Evolutionary conservation across 2,888 invertebrate genomes (phyloP).

Genomic region (Hirtodrosophila histrioides): DNA sequence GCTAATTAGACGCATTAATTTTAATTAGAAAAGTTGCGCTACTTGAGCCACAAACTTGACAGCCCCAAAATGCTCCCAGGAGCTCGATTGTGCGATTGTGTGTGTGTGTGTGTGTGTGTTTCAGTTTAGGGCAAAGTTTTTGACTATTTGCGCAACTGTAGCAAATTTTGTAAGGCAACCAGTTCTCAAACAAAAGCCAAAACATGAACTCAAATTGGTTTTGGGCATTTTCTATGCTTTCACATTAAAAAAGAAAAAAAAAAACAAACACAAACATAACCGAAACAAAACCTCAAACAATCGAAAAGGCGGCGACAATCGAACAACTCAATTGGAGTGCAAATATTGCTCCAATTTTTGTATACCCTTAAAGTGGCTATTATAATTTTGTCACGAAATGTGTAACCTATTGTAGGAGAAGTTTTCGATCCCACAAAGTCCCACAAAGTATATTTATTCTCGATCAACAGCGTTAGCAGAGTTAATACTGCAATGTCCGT

Average conservation of each 20-base stretch:
- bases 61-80: constrained; percentile 57
- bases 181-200: constrained; percentile 55
- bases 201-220: constrained; percentile 34
- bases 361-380: too few species aligned
- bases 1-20: constrained; percentile 67
- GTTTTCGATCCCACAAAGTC: too few species aligned
- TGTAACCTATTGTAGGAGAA: too few species aligned
- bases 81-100: constrained; percentile 22
- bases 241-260: constrained; percentile 31
- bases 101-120: constrained; percentile 1
- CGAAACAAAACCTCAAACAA: constrained; percentile 22
- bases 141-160: constrained; percentile 33
- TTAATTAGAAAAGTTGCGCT: constrained; percentile 70
- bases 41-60: constrained; percentile 34
- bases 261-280: constrained; percentile 10
- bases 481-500: too few species aligned
- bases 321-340: constrained; percentile 13
- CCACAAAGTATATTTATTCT: too few species aligned
- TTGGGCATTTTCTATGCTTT: constrained; percentile 51
- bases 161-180: constrained; percentile 40
- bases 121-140: constrained; percentile 17
- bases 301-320: constrained; percentile 40
- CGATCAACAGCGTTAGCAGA: too few species aligned
- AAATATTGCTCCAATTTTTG: constrained; percentile 4
- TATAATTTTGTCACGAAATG: too few species aligned